phyloP scores from a whole-genome alignment of 2,888 invertebrate genomes.

The Nephrotoma guestfalica region DNA sequence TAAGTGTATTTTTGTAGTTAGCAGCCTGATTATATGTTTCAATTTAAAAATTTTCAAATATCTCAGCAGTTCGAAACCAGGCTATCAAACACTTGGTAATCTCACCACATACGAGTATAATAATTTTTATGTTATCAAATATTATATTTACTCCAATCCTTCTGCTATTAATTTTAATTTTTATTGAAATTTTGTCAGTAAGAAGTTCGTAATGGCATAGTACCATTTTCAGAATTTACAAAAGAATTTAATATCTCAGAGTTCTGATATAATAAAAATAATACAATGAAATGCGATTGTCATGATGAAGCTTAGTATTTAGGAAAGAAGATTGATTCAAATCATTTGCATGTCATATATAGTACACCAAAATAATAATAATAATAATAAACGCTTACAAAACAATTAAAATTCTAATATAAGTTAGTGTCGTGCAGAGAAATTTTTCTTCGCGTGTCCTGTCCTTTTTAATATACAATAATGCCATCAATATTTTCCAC shows the following conservation, averaged over 20 bases:
- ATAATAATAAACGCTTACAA: background rate
- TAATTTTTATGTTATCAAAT: too few relatives aligned
- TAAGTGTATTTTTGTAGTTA: too few relatives aligned
- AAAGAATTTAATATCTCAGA: background rate
- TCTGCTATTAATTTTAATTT: background rate
- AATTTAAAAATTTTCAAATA: too few relatives aligned
- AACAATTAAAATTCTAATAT: background rate
- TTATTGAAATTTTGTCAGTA: background rate
- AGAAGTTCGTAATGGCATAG: too few relatives aligned
- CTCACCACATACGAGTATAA: too few relatives aligned
- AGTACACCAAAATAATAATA: background rate
- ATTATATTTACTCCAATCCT: background rate
- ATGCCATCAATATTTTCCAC: background rate
- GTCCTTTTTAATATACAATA: background rate
- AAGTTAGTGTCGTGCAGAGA: background rate
- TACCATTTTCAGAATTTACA: background rate
- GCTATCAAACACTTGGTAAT: too few relatives aligned
- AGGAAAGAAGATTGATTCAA: background rate
- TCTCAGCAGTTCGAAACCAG: too few relatives aligned
- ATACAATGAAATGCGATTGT: background rate
- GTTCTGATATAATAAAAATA: background rate
- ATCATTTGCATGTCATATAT: background rate
- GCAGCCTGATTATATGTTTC: too few relatives aligned
- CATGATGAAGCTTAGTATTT: background rate
- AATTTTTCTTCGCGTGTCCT: background rate